Conservation (phyloP, 2,113 vertebrate species). For the Piaya cayana region DNA sequence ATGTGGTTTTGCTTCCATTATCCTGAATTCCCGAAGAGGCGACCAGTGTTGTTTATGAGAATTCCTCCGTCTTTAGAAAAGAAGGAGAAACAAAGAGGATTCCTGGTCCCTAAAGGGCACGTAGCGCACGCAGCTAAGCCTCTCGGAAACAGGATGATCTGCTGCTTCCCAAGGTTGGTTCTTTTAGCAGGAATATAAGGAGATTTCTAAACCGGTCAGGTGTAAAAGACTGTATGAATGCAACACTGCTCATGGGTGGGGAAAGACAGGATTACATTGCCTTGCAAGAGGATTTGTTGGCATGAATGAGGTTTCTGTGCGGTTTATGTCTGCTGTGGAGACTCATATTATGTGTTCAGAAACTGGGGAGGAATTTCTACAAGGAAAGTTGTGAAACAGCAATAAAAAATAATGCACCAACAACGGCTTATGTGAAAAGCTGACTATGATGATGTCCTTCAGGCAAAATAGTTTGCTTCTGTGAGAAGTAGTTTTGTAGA, state of each 20-base stretch:
- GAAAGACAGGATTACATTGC: not conserved
- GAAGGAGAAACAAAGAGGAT: not conserved
- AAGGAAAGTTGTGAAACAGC: not conserved
- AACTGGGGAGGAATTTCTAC: not conserved
- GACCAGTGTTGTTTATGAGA: not conserved
- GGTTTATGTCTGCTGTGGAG: not conserved
- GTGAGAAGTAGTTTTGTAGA: not conserved
- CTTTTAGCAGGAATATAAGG: not conserved
- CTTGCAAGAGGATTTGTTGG: not conserved
- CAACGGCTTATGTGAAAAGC: not conserved
- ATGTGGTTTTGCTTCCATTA: not conserved
- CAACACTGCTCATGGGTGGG: not conserved
- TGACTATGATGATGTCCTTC: not conserved
- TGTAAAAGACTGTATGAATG: not conserved
- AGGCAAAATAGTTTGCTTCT: not conserved
- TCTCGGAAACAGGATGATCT: rapidly evolving
- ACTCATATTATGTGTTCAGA: not conserved
- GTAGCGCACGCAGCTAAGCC: not conserved
- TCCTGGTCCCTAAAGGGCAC: no score
- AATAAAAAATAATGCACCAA: not conserved
- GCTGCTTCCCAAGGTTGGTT: not conserved
- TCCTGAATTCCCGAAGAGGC: not conserved
- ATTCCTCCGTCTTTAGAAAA: not conserved
- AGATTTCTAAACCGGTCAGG: not conserved
- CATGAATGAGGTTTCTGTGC: not conserved